Percentiles rank a stretch among this genome's conserved stretches.
These are phyloP conservation scores for Rhinoraja longicauda DNA, from an alignment of 2,797 vertebrate species.

Conservation along the genomic window DNA sequence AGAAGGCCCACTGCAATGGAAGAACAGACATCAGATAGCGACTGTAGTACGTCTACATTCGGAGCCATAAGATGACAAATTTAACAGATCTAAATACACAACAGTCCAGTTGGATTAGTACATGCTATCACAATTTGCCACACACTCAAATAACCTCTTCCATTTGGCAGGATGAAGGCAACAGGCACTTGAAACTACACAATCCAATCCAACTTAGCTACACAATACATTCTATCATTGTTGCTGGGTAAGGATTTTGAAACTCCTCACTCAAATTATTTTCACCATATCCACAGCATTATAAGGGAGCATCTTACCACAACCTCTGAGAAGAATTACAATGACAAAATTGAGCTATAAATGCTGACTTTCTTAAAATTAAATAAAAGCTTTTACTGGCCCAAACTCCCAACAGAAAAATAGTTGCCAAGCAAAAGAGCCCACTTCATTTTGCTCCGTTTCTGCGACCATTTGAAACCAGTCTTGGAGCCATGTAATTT, in stretches of 20 bases:
- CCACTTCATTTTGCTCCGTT: not conserved
- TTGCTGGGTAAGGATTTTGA: not conserved
- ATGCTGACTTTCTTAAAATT: not conserved
- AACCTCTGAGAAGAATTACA: not conserved
- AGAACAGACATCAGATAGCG: not conserved
- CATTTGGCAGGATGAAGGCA: not conserved
- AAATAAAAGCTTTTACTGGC: not conserved
- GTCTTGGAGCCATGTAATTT: not conserved
- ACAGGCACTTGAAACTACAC: not conserved
- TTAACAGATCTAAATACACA: not conserved
- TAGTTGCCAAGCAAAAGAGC: not conserved
- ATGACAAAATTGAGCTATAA: not conserved
- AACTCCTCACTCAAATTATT: not conserved
- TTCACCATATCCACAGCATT: not conserved
- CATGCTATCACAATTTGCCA: not conserved
- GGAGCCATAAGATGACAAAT: not conserved
- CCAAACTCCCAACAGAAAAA: not conserved
- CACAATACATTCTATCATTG: not conserved
- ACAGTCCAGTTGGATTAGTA: not conserved
- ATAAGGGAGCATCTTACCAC: not conserved
- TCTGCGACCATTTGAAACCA: not conserved
- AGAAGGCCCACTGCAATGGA: conserved; percentile 18
- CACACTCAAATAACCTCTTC: not conserved
- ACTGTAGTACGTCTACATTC: not conserved
- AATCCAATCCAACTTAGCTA: not conserved